Evolutionary conservation across 1,140 invertebrate genomes (phyloP).

Genomic region (Drosophila arawakana): DNA sequence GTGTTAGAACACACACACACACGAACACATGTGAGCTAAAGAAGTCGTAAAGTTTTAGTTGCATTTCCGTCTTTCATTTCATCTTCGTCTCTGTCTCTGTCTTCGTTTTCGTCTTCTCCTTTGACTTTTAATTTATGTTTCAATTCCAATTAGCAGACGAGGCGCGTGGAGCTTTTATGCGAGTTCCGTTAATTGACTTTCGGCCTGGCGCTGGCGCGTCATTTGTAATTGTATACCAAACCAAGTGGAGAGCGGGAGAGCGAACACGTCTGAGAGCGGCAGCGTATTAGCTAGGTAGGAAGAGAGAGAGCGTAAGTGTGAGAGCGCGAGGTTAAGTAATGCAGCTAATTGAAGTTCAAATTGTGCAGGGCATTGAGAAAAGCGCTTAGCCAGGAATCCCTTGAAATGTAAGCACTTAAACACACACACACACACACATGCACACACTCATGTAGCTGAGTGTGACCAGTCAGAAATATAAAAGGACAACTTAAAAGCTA

Average conservation of each 20-base stretch:
- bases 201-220: conserved; percentile 77
- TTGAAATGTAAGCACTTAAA: conserved; percentile 67
- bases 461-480: conserved; percentile 31
- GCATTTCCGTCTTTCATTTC: conserved; percentile 61
- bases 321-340: conserved; percentile 36
- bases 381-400: conserved; percentile 65
- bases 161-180: conserved; percentile 69
- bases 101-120: conserved; percentile 54
- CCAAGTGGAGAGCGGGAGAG: conserved; percentile 16
- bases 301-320: neutral
- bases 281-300: neutral
- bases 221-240: conserved; percentile 77
- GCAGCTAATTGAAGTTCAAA: conserved; percentile 82
- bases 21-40: conserved; percentile 15
- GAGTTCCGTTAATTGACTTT: conserved; percentile 76
- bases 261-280: neutral
- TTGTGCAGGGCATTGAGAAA: conserved; percentile 55
- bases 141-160: conserved; percentile 81
- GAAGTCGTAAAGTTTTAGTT: conserved; percentile 79
- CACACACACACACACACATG: conserved; percentile 4
- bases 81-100: conserved; percentile 34
- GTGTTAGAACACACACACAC: neutral
- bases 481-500: conserved; percentile 44
- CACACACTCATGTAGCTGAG: conserved; percentile 2
- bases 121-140: conserved; percentile 81